These are phyloP conservation scores for Ornithorhynchus anatinus DNA, from an alignment of 2,113 vertebrate species.

Conservation along the genomic window DNA sequence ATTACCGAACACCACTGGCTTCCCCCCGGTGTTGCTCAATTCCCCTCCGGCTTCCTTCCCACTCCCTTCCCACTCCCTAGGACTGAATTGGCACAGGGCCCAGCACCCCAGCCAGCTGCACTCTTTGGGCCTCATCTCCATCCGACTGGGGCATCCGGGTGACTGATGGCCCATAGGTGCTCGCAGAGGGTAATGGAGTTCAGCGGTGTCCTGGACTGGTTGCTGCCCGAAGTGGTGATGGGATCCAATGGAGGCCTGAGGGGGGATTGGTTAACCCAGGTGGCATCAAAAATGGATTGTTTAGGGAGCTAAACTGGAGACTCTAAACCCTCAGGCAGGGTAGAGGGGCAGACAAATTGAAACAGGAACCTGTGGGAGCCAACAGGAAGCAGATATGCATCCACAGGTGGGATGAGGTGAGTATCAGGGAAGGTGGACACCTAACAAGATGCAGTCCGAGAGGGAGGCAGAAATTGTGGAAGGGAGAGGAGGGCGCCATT, in stretches of 20 bases:
- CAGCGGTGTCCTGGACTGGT: neutral
- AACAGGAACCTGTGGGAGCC: too few species aligned
- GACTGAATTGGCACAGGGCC: neutral
- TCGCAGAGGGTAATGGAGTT: neutral
- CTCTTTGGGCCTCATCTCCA: neutral
- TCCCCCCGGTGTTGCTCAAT: too few species aligned
- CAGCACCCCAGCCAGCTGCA: neutral
- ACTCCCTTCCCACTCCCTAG: too few species aligned
- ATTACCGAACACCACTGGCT: too few species aligned
- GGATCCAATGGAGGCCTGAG: neutral
- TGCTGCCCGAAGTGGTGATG: neutral
- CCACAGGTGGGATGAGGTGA: too few species aligned
- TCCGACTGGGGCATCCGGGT: neutral
- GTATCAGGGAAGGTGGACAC: too few species aligned
- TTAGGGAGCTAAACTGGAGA: too few species aligned
- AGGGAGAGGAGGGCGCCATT: neutral
- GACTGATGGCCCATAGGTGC: neutral
- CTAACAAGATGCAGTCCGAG: neutral
- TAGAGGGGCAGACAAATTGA: neutral
- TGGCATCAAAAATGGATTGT: too few species aligned
- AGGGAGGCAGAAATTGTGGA: neutral
- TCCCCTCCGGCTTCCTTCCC: too few species aligned
- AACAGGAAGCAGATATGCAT: too few species aligned
- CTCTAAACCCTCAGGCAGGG: too few species aligned
- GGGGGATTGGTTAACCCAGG: too few species aligned